Percentiles rank a stretch among this genome's conserved stretches.
These are phyloP conservation scores for Agrenia bidenticulata DNA, from an alignment of 2,888 invertebrate genomes.

Conservation along the genomic window DNA sequence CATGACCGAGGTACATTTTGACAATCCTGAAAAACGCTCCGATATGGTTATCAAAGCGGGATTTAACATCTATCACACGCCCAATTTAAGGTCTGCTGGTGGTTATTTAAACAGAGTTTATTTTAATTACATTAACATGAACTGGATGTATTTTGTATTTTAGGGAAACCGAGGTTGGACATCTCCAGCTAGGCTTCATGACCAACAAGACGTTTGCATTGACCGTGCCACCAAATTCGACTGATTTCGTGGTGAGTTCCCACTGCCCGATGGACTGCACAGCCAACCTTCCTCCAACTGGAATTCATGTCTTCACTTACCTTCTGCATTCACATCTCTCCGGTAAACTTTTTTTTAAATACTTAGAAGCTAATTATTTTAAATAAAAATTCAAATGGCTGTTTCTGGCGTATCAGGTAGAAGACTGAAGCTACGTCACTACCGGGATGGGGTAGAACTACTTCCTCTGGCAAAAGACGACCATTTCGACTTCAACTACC, in stretches of 20 bases:
- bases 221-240: slow-evolving; percentile 78
- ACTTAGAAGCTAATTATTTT: too few relatives aligned
- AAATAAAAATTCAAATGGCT: background rate
- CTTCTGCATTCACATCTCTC: slow-evolving; percentile 73
- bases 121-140: background rate
- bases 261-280: slow-evolving; percentile 76
- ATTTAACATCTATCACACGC: slow-evolving; percentile 74
- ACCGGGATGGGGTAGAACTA: slow-evolving; percentile 28
- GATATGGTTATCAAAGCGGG: slow-evolving; percentile 67
- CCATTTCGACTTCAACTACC: slow-evolving; percentile 38
- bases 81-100: slow-evolving; percentile 62
- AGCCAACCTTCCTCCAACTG: slow-evolving; percentile 60
- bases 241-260: slow-evolving; percentile 74
- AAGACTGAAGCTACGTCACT: slow-evolving; percentile 37
- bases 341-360: slow-evolving; percentile 56
- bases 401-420: background rate
- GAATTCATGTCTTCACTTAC: slow-evolving; percentile 79
- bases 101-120: too few relatives aligned
- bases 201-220: slow-evolving; percentile 74
- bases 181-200: slow-evolving; percentile 59
- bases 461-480: slow-evolving; percentile 31
- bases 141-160: background rate
- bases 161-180: slow-evolving; percentile 71
- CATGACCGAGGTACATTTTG: slow-evolving; percentile 88
- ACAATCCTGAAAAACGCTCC: slow-evolving; percentile 62